phyloP scores from a whole-genome alignment of 2,113 vertebrate genomes.

The Hydropotes inermis region DNA sequence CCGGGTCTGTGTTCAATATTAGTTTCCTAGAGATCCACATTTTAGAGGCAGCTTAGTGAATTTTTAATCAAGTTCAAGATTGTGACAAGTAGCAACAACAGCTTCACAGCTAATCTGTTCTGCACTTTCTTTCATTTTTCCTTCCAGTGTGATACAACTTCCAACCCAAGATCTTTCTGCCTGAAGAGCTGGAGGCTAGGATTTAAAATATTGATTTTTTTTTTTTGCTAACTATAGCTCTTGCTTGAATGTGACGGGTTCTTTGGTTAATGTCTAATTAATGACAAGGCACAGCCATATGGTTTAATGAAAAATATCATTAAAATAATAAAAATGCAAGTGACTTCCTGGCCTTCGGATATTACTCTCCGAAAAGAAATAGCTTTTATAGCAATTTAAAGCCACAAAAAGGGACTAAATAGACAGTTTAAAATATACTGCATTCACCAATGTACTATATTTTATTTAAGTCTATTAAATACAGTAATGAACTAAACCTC shows the following conservation, averaged over 20 bases:
- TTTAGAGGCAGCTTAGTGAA: neutral
- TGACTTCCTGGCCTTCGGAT: neutral
- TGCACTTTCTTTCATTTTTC: neutral
- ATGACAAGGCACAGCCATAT: neutral
- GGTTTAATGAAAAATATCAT: constrained; percentile 27
- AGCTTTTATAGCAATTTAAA: constrained; percentile 31
- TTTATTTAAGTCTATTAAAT: neutral
- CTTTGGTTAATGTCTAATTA: constrained; percentile 26
- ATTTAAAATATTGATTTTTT: neutral
- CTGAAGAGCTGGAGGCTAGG: neutral
- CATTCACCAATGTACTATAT: neutral
- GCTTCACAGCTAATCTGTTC: neutral
- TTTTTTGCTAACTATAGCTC: neutral
- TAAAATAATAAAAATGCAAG: neutral
- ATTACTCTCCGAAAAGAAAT: neutral
- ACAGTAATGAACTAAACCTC: neutral
- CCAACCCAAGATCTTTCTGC: neutral
- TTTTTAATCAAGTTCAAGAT: neutral
- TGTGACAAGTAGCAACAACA: neutral
- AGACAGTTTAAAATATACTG: neutral
- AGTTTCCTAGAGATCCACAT: neutral
- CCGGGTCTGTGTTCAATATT: neutral
- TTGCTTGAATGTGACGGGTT: neutral
- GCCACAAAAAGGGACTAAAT: neutral
- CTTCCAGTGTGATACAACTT: neutral